Percentiles rank a stretch among this genome's conserved stretches.
Conservation (phyloP, 2,113 vertebrate genomes). For the Bos indicus region DNA sequence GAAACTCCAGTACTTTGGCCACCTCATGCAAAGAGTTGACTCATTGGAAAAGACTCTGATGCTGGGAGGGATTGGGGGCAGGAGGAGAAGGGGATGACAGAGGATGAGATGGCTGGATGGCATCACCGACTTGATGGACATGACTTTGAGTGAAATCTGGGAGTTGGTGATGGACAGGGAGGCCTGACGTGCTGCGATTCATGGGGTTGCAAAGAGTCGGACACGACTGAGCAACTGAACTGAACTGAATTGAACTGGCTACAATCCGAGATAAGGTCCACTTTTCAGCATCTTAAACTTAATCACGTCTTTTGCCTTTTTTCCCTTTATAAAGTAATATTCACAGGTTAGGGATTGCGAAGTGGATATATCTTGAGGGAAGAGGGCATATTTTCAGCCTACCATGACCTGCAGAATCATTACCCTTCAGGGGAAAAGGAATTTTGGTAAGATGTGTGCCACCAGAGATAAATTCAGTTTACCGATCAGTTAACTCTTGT, state of each 20-base stretch:
- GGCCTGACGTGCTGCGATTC: rapidly evolving
- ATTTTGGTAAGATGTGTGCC: not conserved
- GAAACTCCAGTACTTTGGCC: no score
- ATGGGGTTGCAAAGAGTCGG: no score
- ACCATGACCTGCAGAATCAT: not conserved
- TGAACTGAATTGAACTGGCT: not conserved
- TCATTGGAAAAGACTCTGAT: no score
- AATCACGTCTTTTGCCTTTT: not conserved
- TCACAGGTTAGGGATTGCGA: not conserved
- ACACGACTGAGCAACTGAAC: no score
- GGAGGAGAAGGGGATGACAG: no score
- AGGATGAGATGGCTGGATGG: no score
- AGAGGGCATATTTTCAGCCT: not conserved
- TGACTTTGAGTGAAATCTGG: no score
- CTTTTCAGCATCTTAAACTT: not conserved
- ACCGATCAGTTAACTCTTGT: not conserved
- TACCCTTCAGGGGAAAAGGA: not conserved
- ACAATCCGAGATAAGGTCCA: not conserved
- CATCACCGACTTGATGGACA: no score
- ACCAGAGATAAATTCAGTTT: not conserved
- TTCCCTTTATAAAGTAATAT: not conserved
- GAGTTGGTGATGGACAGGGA: no score
- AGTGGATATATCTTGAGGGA: not conserved
- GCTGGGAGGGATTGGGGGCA: no score
- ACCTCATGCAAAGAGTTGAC: no score